phyloP scores from a whole-genome alignment of 2,888 invertebrate genomes.

The Peribatodes rhomboidaria region DNA sequence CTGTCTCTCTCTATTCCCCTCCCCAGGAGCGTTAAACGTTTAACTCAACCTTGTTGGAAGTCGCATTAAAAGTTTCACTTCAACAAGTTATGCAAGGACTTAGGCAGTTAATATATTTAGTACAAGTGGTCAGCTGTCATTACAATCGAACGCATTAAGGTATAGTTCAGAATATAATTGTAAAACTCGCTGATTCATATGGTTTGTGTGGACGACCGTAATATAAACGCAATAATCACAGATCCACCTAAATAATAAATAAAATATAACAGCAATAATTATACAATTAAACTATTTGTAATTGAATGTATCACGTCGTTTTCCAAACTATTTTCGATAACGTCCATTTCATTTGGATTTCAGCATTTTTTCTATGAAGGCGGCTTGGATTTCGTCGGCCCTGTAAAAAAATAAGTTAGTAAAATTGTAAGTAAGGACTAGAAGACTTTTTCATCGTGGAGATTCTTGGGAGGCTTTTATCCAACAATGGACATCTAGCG shows the following conservation, averaged over 20 bases:
- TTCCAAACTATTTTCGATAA: constrained; percentile 35
- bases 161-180: not conserved
- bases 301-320: constrained; percentile 32
- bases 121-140: too few species aligned
- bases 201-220: not conserved
- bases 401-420: constrained; percentile 59
- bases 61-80: too few species aligned
- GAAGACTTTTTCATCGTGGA: too few species aligned
- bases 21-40: too few species aligned
- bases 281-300: constrained; percentile 26
- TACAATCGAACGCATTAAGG: not conserved
- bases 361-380: constrained; percentile 74
- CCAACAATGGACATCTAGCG: too few species aligned
- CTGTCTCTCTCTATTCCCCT: too few species aligned
- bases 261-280: constrained; percentile 32
- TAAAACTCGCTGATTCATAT: not conserved
- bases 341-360: constrained; percentile 50
- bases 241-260: constrained; percentile 36
- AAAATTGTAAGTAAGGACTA: not conserved
- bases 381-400: constrained; percentile 78
- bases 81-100: too few species aligned
- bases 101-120: too few species aligned
- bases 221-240: constrained; percentile 44
- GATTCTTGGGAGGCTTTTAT: too few species aligned
- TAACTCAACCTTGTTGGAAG: too few species aligned